Evolutionary conservation across 2,888 invertebrate genomes (phyloP).

Genomic region (Myopa tessellatipennis): DNA sequence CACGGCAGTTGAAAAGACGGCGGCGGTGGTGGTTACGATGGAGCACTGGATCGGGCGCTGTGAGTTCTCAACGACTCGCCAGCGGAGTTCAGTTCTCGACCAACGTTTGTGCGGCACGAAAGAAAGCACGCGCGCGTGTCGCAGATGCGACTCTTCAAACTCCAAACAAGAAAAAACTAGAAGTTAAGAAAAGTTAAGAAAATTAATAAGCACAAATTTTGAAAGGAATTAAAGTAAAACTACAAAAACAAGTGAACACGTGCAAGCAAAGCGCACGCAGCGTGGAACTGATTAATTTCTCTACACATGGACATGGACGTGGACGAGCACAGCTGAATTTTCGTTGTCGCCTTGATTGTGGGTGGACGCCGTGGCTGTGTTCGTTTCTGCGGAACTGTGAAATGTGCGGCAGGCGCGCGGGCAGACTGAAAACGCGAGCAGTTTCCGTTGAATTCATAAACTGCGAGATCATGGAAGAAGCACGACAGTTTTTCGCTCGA

Average conservation of each 20-base stretch:
- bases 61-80: conserved; percentile 10
- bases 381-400: conserved; percentile 27
- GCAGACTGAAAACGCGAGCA: background rate
- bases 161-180: conserved; percentile 19
- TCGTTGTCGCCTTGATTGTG: background rate
- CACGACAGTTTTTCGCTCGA: background rate
- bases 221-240: conserved; percentile 21
- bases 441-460: background rate
- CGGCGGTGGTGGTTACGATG: background rate
- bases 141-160: conserved; percentile 38
- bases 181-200: conserved; percentile 1
- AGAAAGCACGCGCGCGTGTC: conserved; percentile 62
- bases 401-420: background rate
- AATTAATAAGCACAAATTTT: background rate
- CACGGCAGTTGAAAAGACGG: background rate
- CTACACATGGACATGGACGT: conserved; percentile 41
- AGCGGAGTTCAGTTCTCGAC: conserved; percentile 62
- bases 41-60: conserved; percentile 20
- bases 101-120: conserved; percentile 67
- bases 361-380: conserved; percentile 13
- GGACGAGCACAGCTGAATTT: conserved; percentile 24
- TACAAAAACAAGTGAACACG: background rate
- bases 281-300: conserved; percentile 46
- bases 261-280: conserved; percentile 23
- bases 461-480: conserved; percentile 4